Conservation (phyloP, 2,113 vertebrate species). For the Pangasianodon gigas region DNA sequence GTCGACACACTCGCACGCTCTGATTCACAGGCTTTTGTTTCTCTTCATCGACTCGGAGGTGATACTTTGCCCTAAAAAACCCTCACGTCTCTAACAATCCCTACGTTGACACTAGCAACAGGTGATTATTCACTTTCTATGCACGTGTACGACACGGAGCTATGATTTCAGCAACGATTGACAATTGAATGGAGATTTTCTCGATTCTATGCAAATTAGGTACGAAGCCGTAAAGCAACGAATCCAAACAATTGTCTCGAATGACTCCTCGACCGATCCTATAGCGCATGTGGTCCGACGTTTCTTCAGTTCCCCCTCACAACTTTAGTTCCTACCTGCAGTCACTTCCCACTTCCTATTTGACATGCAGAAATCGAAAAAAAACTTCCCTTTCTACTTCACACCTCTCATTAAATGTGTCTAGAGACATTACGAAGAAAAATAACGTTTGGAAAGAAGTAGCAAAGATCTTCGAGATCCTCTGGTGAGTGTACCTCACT, state of each 20-base stretch:
- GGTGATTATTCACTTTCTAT: neutral
- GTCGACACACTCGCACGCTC: conserved; percentile 42
- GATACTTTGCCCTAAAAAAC: neutral
- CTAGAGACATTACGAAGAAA: neutral
- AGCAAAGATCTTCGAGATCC: neutral
- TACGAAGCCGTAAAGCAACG: neutral
- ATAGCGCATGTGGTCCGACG: neutral
- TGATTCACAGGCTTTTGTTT: conserved; percentile 34
- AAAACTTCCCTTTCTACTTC: neutral
- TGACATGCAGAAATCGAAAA: too few species aligned
- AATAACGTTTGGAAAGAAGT: neutral
- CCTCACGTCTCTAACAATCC: neutral
- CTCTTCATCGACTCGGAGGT: neutral
- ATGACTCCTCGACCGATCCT: neutral
- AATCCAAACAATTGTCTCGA: neutral
- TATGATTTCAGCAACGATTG: neutral
- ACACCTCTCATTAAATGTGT: neutral
- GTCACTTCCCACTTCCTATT: neutral
- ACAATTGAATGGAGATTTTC: neutral
- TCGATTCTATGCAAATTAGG: neutral
- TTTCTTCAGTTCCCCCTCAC: neutral
- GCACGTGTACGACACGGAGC: neutral
- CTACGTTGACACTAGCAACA: neutral
- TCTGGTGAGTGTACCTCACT: neutral
- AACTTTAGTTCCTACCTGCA: neutral